Conservation (phyloP, 2,797 vertebrate genomes). For the Pelobates cultripes region DNA sequence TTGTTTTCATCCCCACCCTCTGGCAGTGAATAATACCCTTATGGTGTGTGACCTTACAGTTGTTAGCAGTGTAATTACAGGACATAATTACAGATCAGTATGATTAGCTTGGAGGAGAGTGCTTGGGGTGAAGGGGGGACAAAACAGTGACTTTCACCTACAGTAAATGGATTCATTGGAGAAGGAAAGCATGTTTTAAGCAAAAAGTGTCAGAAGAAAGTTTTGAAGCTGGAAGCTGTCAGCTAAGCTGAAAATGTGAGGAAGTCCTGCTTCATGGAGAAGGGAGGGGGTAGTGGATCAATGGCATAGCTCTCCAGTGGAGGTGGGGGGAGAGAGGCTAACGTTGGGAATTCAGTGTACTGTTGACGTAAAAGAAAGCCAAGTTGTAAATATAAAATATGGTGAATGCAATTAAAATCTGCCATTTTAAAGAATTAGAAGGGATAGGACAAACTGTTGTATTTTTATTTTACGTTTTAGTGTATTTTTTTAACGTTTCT, state of each 20-base stretch:
- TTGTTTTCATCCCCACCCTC: neutral
- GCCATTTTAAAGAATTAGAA: neutral
- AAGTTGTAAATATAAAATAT: neutral
- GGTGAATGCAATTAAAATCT: too few species aligned
- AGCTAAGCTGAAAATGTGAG: neutral
- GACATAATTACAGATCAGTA: neutral
- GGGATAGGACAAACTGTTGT: neutral
- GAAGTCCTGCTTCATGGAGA: neutral
- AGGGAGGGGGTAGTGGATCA: neutral
- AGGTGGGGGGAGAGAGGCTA: neutral
- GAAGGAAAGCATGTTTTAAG: neutral
- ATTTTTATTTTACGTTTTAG: too few species aligned
- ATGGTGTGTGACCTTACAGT: neutral
- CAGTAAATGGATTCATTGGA: constrained; percentile 5
- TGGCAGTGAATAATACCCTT: neutral
- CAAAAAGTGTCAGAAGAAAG: constrained; percentile 4
- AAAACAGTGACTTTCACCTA: constrained; percentile 12
- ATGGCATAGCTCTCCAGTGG: neutral
- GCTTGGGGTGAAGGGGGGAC: neutral
- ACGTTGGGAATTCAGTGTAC: neutral
- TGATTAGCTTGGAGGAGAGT: neutral
- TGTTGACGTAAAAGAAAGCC: neutral
- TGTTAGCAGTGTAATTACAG: constrained; percentile 1
- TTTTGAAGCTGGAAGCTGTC: neutral
- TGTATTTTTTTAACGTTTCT: too few species aligned